A percentile compares a stretch with the other conserved stretches of the same genome.
phyloP scores from a whole-genome alignment of 2,888 invertebrate genomes.

The Gisinianus flammeolus region DNA sequence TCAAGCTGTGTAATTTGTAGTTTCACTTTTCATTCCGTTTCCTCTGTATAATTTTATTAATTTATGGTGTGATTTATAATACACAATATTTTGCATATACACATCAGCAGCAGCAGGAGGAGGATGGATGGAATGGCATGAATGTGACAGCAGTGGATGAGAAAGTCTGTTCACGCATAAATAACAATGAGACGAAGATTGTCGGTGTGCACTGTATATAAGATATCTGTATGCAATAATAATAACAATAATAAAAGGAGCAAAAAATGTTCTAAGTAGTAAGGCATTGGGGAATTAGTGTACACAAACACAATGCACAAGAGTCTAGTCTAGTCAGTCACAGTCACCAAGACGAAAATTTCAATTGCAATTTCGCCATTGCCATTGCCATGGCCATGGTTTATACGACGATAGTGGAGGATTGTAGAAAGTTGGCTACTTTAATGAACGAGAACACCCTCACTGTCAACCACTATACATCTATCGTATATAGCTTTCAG shows the following conservation, averaged over 20 bases:
- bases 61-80: neutral
- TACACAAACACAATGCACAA: neutral
- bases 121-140: neutral
- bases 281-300: neutral
- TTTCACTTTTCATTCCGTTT: conserved; percentile 12
- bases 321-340: neutral
- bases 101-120: neutral
- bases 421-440: conserved; percentile 4
- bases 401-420: too few relatives aligned
- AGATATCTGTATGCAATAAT: neutral
- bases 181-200: neutral
- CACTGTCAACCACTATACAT: neutral
- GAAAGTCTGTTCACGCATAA: conserved; percentile 17
- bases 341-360: conserved; percentile 10
- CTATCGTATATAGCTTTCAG: neutral
- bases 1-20: neutral
- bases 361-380: neutral
- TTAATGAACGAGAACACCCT: conserved; percentile 1
- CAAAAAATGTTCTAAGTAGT: neutral
- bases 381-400: too few relatives aligned
- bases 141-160: neutral
- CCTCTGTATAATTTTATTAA: neutral
- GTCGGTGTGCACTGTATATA: too few relatives aligned
- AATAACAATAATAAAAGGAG: neutral
- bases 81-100: neutral